Conservation (phyloP, 2,888 invertebrate species). For the Agrotis segetum region DNA sequence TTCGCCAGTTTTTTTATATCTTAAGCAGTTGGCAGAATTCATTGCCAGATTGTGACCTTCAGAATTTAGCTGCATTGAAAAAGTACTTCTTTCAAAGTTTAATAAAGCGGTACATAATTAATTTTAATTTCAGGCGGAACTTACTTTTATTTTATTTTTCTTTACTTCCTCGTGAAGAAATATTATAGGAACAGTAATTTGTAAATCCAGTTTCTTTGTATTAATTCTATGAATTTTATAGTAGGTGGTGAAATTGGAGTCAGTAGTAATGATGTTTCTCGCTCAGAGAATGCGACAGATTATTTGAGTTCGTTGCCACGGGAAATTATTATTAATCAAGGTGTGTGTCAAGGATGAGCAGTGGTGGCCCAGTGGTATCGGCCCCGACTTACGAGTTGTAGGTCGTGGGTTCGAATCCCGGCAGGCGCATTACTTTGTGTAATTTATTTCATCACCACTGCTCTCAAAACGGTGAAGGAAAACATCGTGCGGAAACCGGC, state of each 20-base stretch:
- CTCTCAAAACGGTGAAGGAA: no score
- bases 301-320: no score
- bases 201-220: constrained; percentile 14
- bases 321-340: no score
- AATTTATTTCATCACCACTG: no score
- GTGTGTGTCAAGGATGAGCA: no score
- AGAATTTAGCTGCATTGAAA: constrained; percentile 1
- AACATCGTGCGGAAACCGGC: no score
- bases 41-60: not conserved
- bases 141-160: not conserved
- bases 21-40: not conserved
- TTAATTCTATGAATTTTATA: constrained; percentile 23
- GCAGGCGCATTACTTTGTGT: no score
- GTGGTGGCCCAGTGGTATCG: no score
- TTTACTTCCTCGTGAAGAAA: constrained; percentile 1
- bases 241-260: not conserved
- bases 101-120: constrained; percentile 35
- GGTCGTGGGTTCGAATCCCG: no score
- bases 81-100: constrained; percentile 26
- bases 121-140: constrained; percentile 27
- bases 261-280: not conserved
- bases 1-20: not conserved
- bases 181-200: constrained; percentile 30
- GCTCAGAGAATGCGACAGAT: not conserved
- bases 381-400: no score